Percentiles rank a stretch among this genome's conserved stretches.
Evolutionary conservation across 2,797 vertebrate species (phyloP).

Genomic region (Cuniculus paca): DNA sequence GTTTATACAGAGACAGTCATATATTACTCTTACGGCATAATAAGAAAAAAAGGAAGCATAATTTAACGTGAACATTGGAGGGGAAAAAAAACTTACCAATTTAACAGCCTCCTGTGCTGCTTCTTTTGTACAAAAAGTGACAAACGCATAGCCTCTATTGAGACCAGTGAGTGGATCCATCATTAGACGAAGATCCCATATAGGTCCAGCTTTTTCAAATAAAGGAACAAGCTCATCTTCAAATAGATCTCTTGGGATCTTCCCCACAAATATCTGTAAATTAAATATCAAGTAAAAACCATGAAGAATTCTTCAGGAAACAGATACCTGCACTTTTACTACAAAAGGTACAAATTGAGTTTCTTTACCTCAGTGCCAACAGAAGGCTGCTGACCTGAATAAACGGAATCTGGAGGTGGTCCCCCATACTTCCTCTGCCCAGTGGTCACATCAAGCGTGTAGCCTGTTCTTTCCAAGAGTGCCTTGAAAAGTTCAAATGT

Average conservation of each 20-base stretch:
- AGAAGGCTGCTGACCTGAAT: conserved; percentile 94
- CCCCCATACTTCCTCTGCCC: conserved; percentile 98
- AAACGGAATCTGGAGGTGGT: conserved; percentile 95
- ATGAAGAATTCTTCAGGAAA: conserved; percentile 69
- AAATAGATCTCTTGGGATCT: conserved; percentile 99
- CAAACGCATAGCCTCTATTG: conserved; percentile 99
- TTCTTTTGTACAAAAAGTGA: conserved; percentile 99
- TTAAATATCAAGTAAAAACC: conserved; percentile 73
- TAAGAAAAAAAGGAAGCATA: neutral
- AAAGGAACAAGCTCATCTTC: conserved; percentile 99
- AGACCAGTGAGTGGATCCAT: conserved; percentile 99
- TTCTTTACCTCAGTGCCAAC: conserved; percentile 96
- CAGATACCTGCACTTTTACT: conserved; percentile 34
- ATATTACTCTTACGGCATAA: neutral
- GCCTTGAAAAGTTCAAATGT: conserved; percentile 88
- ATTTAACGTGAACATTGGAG: neutral
- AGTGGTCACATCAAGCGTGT: conserved; percentile 98
- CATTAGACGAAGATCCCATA: conserved; percentile 99
- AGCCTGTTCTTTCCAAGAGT: conserved; percentile 96
- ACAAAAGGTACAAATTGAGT: conserved; percentile 73
- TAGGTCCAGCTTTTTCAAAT: conserved; percentile 99
- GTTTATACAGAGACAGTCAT: neutral
- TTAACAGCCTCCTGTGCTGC: conserved; percentile 99
- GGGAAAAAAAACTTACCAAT: conserved; percentile 90
- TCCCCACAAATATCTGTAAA: conserved; percentile 98